Base-by-base conservation (phyloP, 2,888 invertebrate genomes). In the Andricus curvator region DNA sequence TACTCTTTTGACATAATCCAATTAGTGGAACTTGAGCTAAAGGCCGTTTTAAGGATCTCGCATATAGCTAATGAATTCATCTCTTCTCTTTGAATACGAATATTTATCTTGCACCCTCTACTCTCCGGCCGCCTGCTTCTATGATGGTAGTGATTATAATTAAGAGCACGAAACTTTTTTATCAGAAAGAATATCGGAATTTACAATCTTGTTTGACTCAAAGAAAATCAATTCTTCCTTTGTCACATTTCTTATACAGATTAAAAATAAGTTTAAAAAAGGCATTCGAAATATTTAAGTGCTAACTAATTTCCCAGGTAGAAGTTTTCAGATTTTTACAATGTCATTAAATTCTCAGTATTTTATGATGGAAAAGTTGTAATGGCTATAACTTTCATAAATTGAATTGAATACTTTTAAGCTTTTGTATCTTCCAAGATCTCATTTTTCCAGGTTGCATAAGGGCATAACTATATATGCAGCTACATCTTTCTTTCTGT, bases 61-160 rank as follows among this genome's bases (percentile, higher is more conserved):
- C 70, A 70, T 70, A 70, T 70, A 70, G 70, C 70, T 70, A 70
- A 70, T 70, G 70, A 70, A 70, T 70, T 70, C 48, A 70, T 48
- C 70, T 44, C 48, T 17, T 70, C 70, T 48, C 70, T 70, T 70
- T 70, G 29, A 22, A 51, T 70, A 48, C 70, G 51, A 70, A 70
- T 70, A 70, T 70, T 70, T 70, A 48, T 70, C 70, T 70, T 51
- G 25, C 20, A 70, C 51, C 70, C 29, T 70, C 25, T 70, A 29
- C 70, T 70, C 51, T 70, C 25, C 29, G 25, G 29, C 22, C 41
- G 15, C 41, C 15, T 44, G 48, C 68, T 51, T 51, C 29, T 51
- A 70, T 44, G 8, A 15, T 51, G 25, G 41, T 17, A 48, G 48
- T 44, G 68, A 68, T 68, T 68, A 68, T 68, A 68, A 68, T 70